Conservation (phyloP, 2,888 invertebrate species). For the Hypomecis punctinalis region DNA sequence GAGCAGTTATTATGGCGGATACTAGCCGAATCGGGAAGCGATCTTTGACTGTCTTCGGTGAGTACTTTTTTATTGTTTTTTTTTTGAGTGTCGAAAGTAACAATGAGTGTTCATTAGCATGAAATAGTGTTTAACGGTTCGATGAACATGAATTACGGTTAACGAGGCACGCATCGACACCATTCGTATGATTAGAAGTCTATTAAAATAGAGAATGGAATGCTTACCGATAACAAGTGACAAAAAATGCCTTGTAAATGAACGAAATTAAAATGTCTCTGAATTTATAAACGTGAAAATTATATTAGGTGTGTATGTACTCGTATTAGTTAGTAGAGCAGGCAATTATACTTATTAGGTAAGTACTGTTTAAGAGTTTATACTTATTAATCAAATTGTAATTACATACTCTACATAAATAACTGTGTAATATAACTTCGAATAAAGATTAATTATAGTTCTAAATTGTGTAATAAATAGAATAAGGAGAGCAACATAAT, state of each 20-base stretch:
- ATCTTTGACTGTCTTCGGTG: constrained; percentile 72
- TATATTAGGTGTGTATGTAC: no score
- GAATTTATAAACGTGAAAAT: no score
- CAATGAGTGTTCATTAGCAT: constrained; percentile 17
- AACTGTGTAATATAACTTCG: no score
- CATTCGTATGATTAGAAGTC: constrained; percentile 16
- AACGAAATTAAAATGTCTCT: no score
- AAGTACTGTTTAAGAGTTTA: background rate
- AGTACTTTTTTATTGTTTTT: constrained; percentile 54
- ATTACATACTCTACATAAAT: no score
- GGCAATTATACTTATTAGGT: background rate
- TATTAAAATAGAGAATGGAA: constrained; percentile 11
- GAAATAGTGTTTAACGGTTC: constrained; percentile 28
- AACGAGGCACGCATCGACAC: constrained; percentile 21
- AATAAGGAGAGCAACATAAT: no score
- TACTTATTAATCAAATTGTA: no score
- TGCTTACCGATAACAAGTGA: background rate
- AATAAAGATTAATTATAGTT: no score
- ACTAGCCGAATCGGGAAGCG: constrained; percentile 70
- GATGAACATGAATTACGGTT: constrained; percentile 18
- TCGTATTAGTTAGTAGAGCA: background rate
- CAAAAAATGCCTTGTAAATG: background rate
- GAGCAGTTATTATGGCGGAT: constrained; percentile 75
- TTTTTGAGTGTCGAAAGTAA: constrained; percentile 26
- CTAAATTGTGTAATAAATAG: no score